phyloP scores from a whole-genome alignment of 2,888 invertebrate genomes.

The Dendrolimus pini region DNA sequence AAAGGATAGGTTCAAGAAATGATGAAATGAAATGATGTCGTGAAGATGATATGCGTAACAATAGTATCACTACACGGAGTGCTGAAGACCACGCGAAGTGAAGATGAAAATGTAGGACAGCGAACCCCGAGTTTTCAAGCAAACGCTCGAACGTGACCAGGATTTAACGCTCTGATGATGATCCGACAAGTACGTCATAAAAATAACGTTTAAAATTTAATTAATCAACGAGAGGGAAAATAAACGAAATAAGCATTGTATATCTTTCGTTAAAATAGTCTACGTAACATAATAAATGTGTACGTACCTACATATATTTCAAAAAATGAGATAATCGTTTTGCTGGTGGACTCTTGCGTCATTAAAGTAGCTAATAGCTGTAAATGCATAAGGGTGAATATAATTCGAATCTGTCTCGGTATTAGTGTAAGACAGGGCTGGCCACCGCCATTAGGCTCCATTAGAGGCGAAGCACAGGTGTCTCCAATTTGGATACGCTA shows the following conservation, averaged over 20 bases:
- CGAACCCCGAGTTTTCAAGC: background rate
- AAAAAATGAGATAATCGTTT: background rate
- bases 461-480: conserved; percentile 56
- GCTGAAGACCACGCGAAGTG: background rate
- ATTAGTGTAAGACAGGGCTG: conserved; percentile 42
- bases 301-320: too few species aligned
- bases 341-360: conserved; percentile 6
- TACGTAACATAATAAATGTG: too few species aligned
- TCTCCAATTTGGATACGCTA: conserved; percentile 55
- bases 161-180: conserved; percentile 1
- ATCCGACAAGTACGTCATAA: background rate
- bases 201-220: too few species aligned
- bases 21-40: background rate
- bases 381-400: conserved; percentile 32
- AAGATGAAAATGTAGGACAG: background rate
- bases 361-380: conserved; percentile 23
- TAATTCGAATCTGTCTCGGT: conserved; percentile 37
- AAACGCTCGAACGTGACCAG: background rate
- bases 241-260: too few species aligned
- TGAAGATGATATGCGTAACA: background rate
- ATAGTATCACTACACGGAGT: background rate
- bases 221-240: too few species aligned
- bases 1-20: background rate
- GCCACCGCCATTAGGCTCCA: conserved; percentile 43
- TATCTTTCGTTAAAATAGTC: too few species aligned